A percentile compares a stretch with the other conserved stretches of the same genome.
Conservation (phyloP, 1,140 invertebrate genomes). For the Hylaeus anthracinus region DNA sequence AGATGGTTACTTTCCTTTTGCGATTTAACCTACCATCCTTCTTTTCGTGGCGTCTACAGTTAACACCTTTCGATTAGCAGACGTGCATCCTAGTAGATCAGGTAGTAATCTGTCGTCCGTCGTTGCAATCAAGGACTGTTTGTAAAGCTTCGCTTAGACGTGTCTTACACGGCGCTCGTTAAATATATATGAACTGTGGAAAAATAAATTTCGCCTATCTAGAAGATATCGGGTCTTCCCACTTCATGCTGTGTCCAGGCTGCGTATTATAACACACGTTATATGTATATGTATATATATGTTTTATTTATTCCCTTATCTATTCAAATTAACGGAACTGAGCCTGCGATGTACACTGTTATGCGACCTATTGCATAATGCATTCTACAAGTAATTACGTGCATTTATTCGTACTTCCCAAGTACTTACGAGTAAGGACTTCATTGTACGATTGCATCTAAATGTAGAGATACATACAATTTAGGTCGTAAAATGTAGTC, state of each 20-base stretch:
- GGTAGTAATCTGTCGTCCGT: not conserved
- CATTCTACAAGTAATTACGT: not conserved
- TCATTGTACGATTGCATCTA: too few species aligned
- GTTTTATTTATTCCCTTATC: constrained; percentile 19
- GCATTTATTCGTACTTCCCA: not conserved
- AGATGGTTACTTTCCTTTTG: too few species aligned
- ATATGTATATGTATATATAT: too few species aligned
- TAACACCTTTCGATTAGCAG: too few species aligned
- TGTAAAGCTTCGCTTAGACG: not conserved
- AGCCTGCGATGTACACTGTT: not conserved
- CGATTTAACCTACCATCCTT: too few species aligned
- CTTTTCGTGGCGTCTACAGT: too few species aligned
- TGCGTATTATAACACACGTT: not conserved
- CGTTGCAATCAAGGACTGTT: not conserved
- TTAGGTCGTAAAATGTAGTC: too few species aligned
- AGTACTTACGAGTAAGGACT: too few species aligned
- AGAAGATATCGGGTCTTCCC: not conserved
- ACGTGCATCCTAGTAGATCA: not conserved
- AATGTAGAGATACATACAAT: too few species aligned
- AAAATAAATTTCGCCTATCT: not conserved
- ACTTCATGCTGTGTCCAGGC: not conserved
- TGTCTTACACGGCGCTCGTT: not conserved
- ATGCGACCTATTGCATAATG: not conserved
- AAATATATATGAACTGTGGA: not conserved
- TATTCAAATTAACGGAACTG: not conserved